Evolutionary conservation across 1,140 invertebrate species (phyloP).

Genomic region (Aphaenogaster floridana): DNA sequence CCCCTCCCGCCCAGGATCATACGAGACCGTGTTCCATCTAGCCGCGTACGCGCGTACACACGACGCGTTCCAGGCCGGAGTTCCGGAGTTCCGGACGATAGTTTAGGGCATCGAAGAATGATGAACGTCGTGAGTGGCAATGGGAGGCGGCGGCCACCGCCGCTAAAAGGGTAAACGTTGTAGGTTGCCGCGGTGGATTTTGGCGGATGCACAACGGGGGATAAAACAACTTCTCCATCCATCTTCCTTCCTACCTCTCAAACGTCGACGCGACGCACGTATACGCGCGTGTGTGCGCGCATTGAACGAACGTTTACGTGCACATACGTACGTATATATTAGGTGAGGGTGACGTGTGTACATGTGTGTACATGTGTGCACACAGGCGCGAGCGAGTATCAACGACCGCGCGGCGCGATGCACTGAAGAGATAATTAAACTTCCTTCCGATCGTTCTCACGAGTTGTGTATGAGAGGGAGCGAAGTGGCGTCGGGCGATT

Average conservation of each 20-base stretch:
- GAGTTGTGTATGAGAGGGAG: constrained; percentile 60
- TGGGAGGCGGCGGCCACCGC: constrained; percentile 6
- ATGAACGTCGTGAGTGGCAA: constrained; percentile 52
- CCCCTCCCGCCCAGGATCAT: constrained; percentile 9
- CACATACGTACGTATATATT: constrained; percentile 23
- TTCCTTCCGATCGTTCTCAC: constrained; percentile 73
- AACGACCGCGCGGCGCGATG: constrained; percentile 71
- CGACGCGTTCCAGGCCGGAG: constrained; percentile 50
- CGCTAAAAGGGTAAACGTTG: constrained; percentile 78
- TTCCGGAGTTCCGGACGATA: constrained; percentile 55
- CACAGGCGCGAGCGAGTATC: constrained; percentile 66
- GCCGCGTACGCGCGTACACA: constrained; percentile 40
- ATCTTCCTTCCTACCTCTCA: constrained; percentile 65
- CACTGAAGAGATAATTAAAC: constrained; percentile 78
- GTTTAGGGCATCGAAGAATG: constrained; percentile 70
- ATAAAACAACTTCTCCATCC: constrained; percentile 76
- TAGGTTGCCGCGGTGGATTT: constrained; percentile 69
- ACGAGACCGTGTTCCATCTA: constrained; percentile 30
- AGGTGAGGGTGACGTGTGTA: not conserved
- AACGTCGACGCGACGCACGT: constrained; percentile 28
- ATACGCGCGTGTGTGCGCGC: not conserved
- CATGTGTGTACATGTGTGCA: not conserved
- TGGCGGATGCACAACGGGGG: constrained; percentile 59
- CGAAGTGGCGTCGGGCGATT: constrained; percentile 37
- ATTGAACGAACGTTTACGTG: not conserved